Evolutionary conservation across 2,797 vertebrate species (phyloP).

Genomic region (Coracias cyanogaster): DNA sequence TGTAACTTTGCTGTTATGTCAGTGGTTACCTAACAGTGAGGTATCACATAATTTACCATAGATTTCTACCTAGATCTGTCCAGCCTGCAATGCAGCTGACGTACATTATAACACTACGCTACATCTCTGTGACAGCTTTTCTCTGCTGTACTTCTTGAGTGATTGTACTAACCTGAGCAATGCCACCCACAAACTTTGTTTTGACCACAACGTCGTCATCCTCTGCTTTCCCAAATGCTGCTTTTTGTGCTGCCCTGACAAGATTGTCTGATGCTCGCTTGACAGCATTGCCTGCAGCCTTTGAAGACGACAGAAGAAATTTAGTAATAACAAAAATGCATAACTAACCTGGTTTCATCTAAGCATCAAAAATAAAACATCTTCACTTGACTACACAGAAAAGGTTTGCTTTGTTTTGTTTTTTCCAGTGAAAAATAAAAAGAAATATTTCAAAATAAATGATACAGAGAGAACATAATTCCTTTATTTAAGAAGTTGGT

Average conservation of each 20-base stretch:
- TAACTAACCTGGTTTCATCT: neutral
- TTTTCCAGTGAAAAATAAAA: neutral
- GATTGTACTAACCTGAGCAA: constrained; percentile 90
- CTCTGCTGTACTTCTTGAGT: neutral
- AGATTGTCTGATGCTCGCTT: constrained; percentile 98
- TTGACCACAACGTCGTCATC: constrained; percentile 96
- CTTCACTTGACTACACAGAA: neutral
- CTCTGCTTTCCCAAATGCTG: constrained; percentile 94
- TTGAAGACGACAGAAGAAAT: neutral
- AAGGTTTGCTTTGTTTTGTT: neutral
- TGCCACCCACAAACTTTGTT: constrained; percentile 98
- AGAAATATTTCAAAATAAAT: neutral
- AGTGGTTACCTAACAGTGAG: neutral
- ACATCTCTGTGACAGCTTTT: neutral
- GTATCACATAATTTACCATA: neutral
- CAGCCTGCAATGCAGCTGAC: neutral
- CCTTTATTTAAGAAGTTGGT: neutral
- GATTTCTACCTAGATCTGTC: neutral
- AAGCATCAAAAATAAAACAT: neutral
- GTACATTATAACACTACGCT: neutral
- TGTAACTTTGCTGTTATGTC: neutral
- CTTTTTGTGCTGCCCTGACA: constrained; percentile 95
- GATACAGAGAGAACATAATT: neutral
- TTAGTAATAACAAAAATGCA: neutral
- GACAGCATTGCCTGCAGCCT: constrained; percentile 97